Conservation (phyloP, 2,113 vertebrate genomes). For the Phyllostomus hastatus region DNA sequence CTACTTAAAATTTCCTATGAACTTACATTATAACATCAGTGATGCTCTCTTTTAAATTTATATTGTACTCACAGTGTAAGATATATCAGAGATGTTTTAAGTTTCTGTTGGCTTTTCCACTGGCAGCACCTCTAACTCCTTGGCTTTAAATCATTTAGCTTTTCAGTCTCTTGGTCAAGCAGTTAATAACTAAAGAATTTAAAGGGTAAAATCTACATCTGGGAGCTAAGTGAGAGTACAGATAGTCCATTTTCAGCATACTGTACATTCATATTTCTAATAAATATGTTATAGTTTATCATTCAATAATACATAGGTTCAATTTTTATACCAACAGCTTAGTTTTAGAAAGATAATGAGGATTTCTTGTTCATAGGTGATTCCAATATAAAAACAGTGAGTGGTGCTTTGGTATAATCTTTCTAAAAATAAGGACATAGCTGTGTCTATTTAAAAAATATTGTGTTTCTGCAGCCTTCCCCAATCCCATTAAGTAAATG, state of each 20-base stretch:
- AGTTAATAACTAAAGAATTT: not conserved
- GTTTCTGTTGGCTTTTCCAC: not conserved
- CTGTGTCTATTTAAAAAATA: conserved; percentile 5
- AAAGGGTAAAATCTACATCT: not conserved
- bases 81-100: not conserved
- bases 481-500: not conserved
- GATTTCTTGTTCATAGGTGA: not conserved
- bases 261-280: not conserved
- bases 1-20: not conserved
- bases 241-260: not conserved
- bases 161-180: not conserved
- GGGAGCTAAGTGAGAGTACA: not conserved
- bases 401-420: not conserved
- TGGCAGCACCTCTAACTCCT: not conserved
- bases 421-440: not conserved
- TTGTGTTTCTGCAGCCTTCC: not conserved
- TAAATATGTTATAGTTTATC: not conserved
- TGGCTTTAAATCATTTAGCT: not conserved
- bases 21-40: not conserved
- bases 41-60: not conserved
- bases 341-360: not conserved
- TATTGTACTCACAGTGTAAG: not conserved
- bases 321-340: not conserved
- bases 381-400: conserved; percentile 22
- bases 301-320: not conserved